Percentiles rank a stretch among this genome's conserved stretches.
phyloP scores from a whole-genome alignment of 2,888 invertebrate genomes.

The Acrocyrtus sp. region DNA sequence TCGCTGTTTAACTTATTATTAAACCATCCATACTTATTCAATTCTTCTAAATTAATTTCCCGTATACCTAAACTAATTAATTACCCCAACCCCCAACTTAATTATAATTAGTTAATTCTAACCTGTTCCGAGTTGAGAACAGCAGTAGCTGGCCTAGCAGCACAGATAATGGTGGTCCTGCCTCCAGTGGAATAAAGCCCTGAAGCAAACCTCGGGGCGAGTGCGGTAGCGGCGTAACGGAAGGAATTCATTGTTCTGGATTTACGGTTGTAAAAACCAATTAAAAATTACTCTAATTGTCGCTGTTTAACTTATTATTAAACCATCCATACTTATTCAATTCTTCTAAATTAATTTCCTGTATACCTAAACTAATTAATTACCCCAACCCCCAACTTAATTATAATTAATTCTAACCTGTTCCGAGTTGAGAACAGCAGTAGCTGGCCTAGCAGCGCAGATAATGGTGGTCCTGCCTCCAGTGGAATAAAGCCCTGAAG shows the following conservation, averaged over 20 bases:
- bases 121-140: slow-evolving; percentile 35
- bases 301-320: not conserved
- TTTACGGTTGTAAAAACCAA: not conserved
- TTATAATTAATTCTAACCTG: too few relatives aligned
- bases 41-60: not conserved
- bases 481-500: slow-evolving; percentile 24
- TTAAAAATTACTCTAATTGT: not conserved
- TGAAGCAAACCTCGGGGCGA: slow-evolving; percentile 34
- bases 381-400: too few relatives aligned
- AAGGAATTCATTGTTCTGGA: not conserved
- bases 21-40: not conserved
- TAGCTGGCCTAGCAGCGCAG: too few relatives aligned
- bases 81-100: too few relatives aligned
- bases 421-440: not conserved
- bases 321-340: not conserved
- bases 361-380: not conserved
- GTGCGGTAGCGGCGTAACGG: slow-evolving; percentile 16
- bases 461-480: not conserved
- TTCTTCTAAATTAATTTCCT: not conserved
- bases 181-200: slow-evolving; percentile 8
- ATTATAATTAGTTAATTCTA: slow-evolving; percentile 15
- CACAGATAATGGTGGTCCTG: slow-evolving; percentile 7
- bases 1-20: not conserved
- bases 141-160: slow-evolving; percentile 27
- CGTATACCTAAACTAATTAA: not conserved